Conservation (phyloP, 2,888 invertebrate species). For the Clostera curtula region DNA sequence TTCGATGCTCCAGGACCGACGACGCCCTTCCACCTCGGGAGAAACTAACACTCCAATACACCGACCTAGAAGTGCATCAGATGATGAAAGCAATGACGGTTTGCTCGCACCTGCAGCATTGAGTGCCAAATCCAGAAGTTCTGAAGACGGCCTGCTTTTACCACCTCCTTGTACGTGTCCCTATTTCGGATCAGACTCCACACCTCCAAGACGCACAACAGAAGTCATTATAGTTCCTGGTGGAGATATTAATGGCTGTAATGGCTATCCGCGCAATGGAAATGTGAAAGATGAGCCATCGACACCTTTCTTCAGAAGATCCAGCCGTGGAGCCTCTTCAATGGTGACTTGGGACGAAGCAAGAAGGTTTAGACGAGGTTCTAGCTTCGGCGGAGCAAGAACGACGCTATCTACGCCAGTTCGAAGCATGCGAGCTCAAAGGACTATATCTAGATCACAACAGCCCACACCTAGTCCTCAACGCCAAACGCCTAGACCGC, state of each 20-base stretch:
- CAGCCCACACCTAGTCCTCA: constrained; percentile 52
- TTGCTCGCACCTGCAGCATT: constrained; percentile 50
- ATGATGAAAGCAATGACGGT: constrained; percentile 59
- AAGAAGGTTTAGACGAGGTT: constrained; percentile 78
- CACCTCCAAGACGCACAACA: constrained; percentile 65
- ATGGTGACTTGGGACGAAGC: constrained; percentile 85
- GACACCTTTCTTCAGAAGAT: constrained; percentile 64
- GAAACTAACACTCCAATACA: constrained; percentile 50
- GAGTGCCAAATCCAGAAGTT: constrained; percentile 59
- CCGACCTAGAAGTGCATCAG: constrained; percentile 60
- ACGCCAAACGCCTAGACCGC: constrained; percentile 76
- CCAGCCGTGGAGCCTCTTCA: constrained; percentile 80
- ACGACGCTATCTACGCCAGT: constrained; percentile 75
- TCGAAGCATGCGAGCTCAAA: constrained; percentile 48
- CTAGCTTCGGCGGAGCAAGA: constrained; percentile 81
- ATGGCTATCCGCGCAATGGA: constrained; percentile 52
- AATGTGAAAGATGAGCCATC: constrained; percentile 56
- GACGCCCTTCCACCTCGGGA: constrained; percentile 53
- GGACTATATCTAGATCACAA: constrained; percentile 49
- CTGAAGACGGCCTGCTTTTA: constrained; percentile 70
- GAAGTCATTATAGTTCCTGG: constrained; percentile 71
- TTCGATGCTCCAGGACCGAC: constrained; percentile 59
- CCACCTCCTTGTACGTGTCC: constrained; percentile 89
- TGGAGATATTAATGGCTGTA: constrained; percentile 64
- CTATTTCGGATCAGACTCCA: constrained; percentile 82